Evolutionary conservation across 30 jellyfish, hydroid and myxozoan genomes (phyloP), one percentile per base, ranked within the genome.

Genomic region (Aurelia aurita): DNA sequence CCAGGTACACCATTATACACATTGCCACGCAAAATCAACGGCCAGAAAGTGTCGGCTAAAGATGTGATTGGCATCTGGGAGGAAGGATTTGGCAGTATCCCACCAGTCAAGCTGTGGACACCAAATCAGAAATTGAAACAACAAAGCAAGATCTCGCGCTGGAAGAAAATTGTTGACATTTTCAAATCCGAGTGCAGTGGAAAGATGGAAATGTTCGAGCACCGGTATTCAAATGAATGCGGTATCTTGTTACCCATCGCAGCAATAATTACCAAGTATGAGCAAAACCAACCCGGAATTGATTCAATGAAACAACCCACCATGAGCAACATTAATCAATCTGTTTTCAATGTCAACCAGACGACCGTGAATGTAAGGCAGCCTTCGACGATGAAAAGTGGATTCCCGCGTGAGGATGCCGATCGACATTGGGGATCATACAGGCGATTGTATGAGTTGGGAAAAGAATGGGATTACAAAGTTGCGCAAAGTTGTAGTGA

Each of bases 1-100:
- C 51, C 51, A 39, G 51, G 51, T 9, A 39, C 80, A 43, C 85
- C 83, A 27, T 32, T 78, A 9, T 87, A 44, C 77, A 75, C 77
- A 32, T 74, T 93, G 35, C 98, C 98, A n/a, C 95, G 98, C 23
- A 93, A 93, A 67, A 87, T 93, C 54, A 88, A 87, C 85, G 98
- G 98, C 19, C 86, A 86, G 16, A 93, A 93, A 79, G 96, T 93
- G n/a, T 87, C 98, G 1, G 98, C 98, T 19, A 80, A 73, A 68
- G 98, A 93, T 74, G 98, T 93, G 31, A 76, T 93, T 3, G 89
- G 84, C 68, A 62, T 93, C 25, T 93, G 98, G 98, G 98, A 93
- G 55, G 70, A 93, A 78, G 98, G 98, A 0, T 71, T 80, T 57
- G 95, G 96, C 23, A 95, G 86, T n/a, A 88, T 93, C 15, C 98